Conservation (phyloP, 2,113 vertebrate species). For the Microcebus griseorufus region DNA sequence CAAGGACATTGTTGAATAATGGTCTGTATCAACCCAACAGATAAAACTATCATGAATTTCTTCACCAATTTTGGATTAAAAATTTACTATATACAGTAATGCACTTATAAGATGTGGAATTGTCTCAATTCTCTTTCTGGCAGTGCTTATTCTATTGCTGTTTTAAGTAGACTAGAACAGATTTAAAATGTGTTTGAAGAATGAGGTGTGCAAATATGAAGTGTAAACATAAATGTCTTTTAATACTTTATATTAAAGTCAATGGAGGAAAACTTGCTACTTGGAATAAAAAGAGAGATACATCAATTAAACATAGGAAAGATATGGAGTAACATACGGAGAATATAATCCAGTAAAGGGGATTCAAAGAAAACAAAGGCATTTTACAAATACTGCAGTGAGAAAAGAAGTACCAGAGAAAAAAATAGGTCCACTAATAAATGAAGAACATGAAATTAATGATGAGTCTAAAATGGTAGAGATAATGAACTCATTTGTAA, state of each 20-base stretch:
- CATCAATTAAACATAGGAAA: conserved; percentile 62
- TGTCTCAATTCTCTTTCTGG: conserved; percentile 45
- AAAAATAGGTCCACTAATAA: conserved; percentile 78
- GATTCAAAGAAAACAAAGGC: conserved; percentile 45
- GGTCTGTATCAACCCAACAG: background rate
- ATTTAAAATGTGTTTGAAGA: conserved; percentile 69
- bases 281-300: conserved; percentile 46
- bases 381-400: conserved; percentile 54
- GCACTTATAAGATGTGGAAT: conserved; percentile 43
- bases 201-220: conserved; percentile 63
- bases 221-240: conserved; percentile 64
- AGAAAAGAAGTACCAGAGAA: conserved; percentile 57
- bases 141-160: conserved; percentile 31
- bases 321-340: background rate
- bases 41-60: conserved; percentile 36
- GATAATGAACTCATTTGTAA: conserved; percentile 83
- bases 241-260: conserved; percentile 61
- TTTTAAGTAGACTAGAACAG: conserved; percentile 56
- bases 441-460: conserved; percentile 78
- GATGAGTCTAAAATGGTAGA: conserved; percentile 80
- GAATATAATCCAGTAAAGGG: conserved; percentile 4
- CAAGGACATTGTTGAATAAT: conserved; percentile 33
- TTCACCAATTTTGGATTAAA: conserved; percentile 49
- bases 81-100: conserved; percentile 25
- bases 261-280: conserved; percentile 28